A percentile compares a stretch with the other conserved stretches of the same genome.
phyloP scores from a whole-genome alignment of 1,140 invertebrate species.

The Diachasmimorpha longicaudata region DNA sequence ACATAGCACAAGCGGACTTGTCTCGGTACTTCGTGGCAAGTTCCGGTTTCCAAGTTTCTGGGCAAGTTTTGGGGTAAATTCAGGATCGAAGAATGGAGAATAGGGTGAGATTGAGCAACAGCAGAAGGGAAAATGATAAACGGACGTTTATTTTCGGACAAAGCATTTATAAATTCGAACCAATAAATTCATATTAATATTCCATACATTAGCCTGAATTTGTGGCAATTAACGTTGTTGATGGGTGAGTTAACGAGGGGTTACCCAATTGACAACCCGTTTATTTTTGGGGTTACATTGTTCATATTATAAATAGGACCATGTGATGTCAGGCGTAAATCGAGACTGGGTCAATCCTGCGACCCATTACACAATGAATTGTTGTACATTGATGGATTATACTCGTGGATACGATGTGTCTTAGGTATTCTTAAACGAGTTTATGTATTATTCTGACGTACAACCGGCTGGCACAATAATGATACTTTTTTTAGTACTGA shows the following conservation, averaged over 20 bases:
- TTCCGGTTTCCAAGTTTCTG: constrained; percentile 21
- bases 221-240: neutral
- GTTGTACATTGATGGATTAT: neutral
- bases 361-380: neutral
- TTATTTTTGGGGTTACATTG: neutral
- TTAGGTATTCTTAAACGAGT: neutral
- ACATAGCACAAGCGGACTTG: neutral
- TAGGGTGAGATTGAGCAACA: neutral
- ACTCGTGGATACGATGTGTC: neutral
- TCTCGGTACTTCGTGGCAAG: constrained; percentile 21
- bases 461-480: neutral
- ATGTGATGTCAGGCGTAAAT: neutral
- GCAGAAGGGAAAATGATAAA: neutral
- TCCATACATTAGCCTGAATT: neutral
- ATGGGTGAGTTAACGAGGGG: neutral
- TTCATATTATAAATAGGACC: neutral
- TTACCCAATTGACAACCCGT: neutral
- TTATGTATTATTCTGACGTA: neutral
- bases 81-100: neutral
- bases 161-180: too few species aligned
- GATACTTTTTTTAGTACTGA: too few species aligned
- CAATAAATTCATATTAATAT: neutral
- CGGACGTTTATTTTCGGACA: too few species aligned
- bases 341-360: neutral
- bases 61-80: constrained; percentile 13